These are phyloP conservation scores for Xenentodon cancila DNA, from an alignment of 2,797 vertebrate genomes.

Conservation along the genomic window DNA sequence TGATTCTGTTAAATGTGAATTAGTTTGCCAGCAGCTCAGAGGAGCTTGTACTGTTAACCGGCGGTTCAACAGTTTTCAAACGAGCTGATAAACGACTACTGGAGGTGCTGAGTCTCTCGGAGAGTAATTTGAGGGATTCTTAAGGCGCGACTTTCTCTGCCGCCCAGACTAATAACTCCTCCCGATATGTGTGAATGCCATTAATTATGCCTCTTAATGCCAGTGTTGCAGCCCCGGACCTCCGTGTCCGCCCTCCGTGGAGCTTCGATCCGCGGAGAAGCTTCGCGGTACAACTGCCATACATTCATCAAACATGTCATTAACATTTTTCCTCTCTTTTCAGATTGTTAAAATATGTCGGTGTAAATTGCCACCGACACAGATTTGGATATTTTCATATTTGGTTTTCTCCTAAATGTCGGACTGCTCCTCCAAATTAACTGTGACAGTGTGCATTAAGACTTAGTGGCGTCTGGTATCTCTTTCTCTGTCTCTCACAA, in stretches of 20 bases:
- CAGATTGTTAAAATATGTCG: conserved; percentile 64
- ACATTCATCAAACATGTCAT: conserved; percentile 71
- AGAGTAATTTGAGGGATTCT: conserved; percentile 78
- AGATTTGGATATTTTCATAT: conserved; percentile 56
- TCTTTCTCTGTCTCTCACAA: conserved; percentile 31
- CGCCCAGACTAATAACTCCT: conserved; percentile 67
- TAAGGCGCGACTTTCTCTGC: conserved; percentile 70
- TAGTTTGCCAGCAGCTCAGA: too few relatives aligned
- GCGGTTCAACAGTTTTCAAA: conserved; percentile 80
- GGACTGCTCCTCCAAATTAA: conserved; percentile 71
- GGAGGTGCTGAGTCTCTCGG: conserved; percentile 72
- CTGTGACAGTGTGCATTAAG: conserved; percentile 67
- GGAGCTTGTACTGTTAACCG: conserved; percentile 77
- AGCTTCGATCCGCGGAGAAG: conserved; percentile 49
- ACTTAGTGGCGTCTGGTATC: conserved; percentile 45
- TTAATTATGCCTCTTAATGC: conserved; percentile 78
- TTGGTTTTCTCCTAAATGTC: conserved; percentile 71
- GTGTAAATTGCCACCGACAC: conserved; percentile 66
- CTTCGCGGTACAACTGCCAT: conserved; percentile 67
- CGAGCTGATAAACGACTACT: conserved; percentile 77
- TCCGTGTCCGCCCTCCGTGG: conserved; percentile 45
- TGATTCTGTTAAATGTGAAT: too few relatives aligned
- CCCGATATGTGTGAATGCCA: conserved; percentile 76
- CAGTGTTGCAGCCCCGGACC: conserved; percentile 59
- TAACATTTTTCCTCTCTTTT: conserved; percentile 22